Evolutionary conservation across 2,797 vertebrate species (phyloP), one percentile per base, ranked within the genome.

Genomic region (Valencia hispanica): DNA sequence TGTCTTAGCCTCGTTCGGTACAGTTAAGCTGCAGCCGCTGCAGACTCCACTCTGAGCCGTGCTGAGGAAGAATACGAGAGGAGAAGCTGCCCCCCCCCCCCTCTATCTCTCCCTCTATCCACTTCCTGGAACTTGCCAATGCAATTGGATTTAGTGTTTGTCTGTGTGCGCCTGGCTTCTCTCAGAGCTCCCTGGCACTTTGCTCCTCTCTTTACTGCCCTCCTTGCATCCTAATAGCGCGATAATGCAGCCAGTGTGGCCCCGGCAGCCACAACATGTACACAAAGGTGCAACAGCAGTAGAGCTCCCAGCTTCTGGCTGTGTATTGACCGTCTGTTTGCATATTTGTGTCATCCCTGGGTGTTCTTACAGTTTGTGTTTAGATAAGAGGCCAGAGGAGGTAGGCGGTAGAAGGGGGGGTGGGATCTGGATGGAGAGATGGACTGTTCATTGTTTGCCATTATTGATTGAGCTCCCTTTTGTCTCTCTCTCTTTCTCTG

Each of bases 101-200:
- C 71, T 81, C 76, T 74, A 79, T 84, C 85, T 78, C 85, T 88
- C 84, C 88, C 81, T 81, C 85, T 79, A 78, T 86, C 87, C 69
- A 78, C 88, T 94, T 94, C 90, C 91, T 93, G 92, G 89, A 93
- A 90, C 84, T 84, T 85, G 87, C 88, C 84, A 85, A 75, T 88
- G 80, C 91, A 92, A 93, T 91, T 91, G 92, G 90, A 93, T 94
- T 93, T 93, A 86, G 84, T 88, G 84, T 87, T 84, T 87, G 86
- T 93, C 88, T 84, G 91, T 88, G 91, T 88, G 88, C 84, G 91
- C 89, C 93, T 93, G 92, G 92, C 86, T 93, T 92, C 84, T 91
- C 87, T 93, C 92, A 34, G 59, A 81, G 80, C 83, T 85, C 70
- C 75, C 27, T 63, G 71, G 72, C 83, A 68, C 85, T 86, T 78